phyloP scores from a whole-genome alignment of 2,888 invertebrate species.

The Marronus borbonicus region DNA sequence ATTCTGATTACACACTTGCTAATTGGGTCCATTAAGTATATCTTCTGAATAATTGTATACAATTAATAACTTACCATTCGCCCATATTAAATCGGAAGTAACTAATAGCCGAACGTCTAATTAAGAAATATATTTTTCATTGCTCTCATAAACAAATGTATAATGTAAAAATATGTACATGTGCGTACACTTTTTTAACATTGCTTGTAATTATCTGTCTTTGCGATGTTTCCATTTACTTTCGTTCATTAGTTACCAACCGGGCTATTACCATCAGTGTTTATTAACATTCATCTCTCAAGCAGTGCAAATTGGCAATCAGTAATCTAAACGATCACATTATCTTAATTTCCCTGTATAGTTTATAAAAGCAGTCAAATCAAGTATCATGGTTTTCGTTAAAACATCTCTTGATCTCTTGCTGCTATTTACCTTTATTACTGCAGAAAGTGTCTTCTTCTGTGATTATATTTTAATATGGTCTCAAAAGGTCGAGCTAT shows the following conservation, averaged over 20 bases:
- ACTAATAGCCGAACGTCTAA: conserved; percentile 4
- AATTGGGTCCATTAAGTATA: too few relatives aligned
- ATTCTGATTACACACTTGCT: too few relatives aligned
- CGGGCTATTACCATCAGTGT: not conserved
- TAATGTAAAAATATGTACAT: conserved; percentile 11
- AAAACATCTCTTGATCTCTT: too few relatives aligned
- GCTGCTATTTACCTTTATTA: too few relatives aligned
- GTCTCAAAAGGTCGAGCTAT: too few relatives aligned
- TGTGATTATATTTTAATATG: too few relatives aligned
- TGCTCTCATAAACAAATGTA: conserved; percentile 11
- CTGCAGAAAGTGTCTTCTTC: too few relatives aligned
- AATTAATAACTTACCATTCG: not conserved
- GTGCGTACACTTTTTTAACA: not conserved
- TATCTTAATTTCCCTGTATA: not conserved
- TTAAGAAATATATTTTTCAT: conserved; percentile 36
- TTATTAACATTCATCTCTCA: conserved; percentile 7
- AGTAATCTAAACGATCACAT: not conserved
- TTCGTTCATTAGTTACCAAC: not conserved
- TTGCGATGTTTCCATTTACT: conserved; percentile 15
- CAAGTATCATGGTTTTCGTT: too few relatives aligned
- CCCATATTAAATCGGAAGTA: not conserved
- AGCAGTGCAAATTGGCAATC: conserved; percentile 15
- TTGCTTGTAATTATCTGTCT: conserved; percentile 14
- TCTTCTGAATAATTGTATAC: not conserved
- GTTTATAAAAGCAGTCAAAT: not conserved